Base-by-base conservation (phyloP, 2,888 invertebrate species). In the Sympetrum striolatum region DNA sequence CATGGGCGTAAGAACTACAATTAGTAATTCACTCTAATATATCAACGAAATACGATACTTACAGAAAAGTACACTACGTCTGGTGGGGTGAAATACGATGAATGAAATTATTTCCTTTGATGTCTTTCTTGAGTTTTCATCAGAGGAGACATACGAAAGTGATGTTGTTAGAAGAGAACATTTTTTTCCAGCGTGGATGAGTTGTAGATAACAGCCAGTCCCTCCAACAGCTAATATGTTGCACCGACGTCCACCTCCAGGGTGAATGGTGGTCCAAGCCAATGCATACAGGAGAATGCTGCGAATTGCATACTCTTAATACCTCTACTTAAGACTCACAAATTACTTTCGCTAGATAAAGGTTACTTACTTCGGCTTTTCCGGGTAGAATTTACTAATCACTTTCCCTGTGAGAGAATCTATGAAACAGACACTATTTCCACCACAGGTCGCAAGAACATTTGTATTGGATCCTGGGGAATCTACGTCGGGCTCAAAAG, bases 371-470 rank as follows among this genome's bases (percentile, higher is more conserved):
- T 31, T 31, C 3, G 60, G n/a, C 37, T 91, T 81, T 64, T 91
- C 91, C 64, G 93, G 92, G 91, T 93, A 93, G 92, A 93, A 94
- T 81, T 94, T 93, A 91, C 93, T 93, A 91, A 94, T 92, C 2
- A 94, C 93, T 80, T 93, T 92, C 5, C 94, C 94, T 1, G 93
- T 93, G 60, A 92, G 91, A 80, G 94, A 94, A 92, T 95, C 94
- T 44, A 94, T 94, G 35, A 95, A 93, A 92, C 95, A 95, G 0
- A 95, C 93, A 90, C 93, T 94, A 90, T 94, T 93, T 5, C 94
- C 94, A 25, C 95, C 95, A 92, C 94, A 95, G 0, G 95, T 94
- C 3, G 95, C 95, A 31, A 95, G 93, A 15, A 93, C 91, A n/a
- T 93, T 93, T 0, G 93, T 93, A 2, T 93, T 93, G 90, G 93